Evolutionary conservation across 2,888 invertebrate genomes (phyloP).

Genomic region (Phortica okadai): DNA sequence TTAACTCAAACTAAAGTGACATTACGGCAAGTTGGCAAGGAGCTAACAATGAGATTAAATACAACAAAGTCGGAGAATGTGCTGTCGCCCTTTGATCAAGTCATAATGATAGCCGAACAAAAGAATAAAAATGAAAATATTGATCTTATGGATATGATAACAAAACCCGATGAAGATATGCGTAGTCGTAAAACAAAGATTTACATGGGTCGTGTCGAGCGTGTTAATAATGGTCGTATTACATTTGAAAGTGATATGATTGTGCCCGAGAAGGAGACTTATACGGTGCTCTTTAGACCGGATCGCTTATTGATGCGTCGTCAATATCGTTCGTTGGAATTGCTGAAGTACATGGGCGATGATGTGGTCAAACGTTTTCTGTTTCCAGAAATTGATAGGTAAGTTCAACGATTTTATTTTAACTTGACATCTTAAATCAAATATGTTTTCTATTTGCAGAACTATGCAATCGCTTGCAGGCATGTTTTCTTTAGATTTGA

Average conservation of each 20-base stretch:
- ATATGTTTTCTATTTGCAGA: background rate
- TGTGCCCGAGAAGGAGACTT: conserved; percentile 53
- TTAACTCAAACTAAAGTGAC: conserved; percentile 58
- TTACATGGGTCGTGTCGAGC: conserved; percentile 58
- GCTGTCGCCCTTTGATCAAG: conserved; percentile 60
- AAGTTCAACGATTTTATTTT: background rate
- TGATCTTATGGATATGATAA: conserved; percentile 50
- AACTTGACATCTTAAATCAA: background rate
- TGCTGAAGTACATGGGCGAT: conserved; percentile 44
- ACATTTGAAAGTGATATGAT: conserved; percentile 59
- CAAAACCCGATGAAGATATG: conserved; percentile 50
- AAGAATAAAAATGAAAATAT: conserved; percentile 19
- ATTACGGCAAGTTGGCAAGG: conserved; percentile 59
- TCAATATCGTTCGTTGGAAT: conserved; percentile 68
- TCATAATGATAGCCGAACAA: conserved; percentile 56
- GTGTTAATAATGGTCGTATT: conserved; percentile 58
- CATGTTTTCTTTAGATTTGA: conserved; percentile 48
- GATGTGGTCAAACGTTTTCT: conserved; percentile 54
- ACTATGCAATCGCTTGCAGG: conserved; percentile 3
- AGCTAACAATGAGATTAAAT: conserved; percentile 54
- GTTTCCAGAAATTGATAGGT: conserved; percentile 48
- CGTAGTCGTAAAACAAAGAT: conserved; percentile 49
- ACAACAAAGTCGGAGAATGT: conserved; percentile 47
- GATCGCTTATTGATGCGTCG: conserved; percentile 63
- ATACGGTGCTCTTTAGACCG: conserved; percentile 63